Evolutionary conservation across 2,113 vertebrate genomes (phyloP), one percentile per base, ranked within the genome.

Genomic region (Platichthys flesus): DNA sequence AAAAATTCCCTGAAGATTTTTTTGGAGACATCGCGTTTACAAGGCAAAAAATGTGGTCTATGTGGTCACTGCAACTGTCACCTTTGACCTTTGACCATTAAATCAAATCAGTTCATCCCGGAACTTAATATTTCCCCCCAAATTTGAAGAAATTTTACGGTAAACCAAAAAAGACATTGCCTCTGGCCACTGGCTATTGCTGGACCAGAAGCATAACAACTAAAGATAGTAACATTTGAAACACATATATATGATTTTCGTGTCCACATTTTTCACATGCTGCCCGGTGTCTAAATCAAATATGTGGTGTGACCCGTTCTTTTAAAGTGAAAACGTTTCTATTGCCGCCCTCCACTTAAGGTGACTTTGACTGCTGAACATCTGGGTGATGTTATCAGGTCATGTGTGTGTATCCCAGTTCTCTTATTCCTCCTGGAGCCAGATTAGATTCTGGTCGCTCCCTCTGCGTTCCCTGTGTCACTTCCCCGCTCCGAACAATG

Each of bases 381-480:
- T 82, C 70, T 61, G 69, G 67, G 40, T 40, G 24, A 51, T 76
- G 31, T 71, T 67, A 7, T 83, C 69, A 69, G 84, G 71, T 77
- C 71, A 67, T 75, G 84, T 80, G 76, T 74, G 69, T 85, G 31
- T 31, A 31, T 31, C 31, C 31, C 7, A 1, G 31, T 31, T 31
- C 31, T 31, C 6, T 31, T 6, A 67, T 72, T 47, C 78, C 24
- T 62, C 68, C 55, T 6, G 20, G 55, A 37, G 76, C 71, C 64
- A 78, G 78, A 87, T 88, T 88, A 78, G 52, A 68, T 77, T 81
- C 26, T 74, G 71, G 85, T 86, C 85, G 74, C 9, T 51, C 0
- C 51, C 58, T 14, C 18, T 1, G 7, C 6, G 51, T 20, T 54
- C 16, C 14, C 16, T 4, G 37, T 49, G 9, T 66, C 59, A 68